phyloP scores from a whole-genome alignment of 2,113 vertebrate genomes.

The Dolichotis patagonum region DNA sequence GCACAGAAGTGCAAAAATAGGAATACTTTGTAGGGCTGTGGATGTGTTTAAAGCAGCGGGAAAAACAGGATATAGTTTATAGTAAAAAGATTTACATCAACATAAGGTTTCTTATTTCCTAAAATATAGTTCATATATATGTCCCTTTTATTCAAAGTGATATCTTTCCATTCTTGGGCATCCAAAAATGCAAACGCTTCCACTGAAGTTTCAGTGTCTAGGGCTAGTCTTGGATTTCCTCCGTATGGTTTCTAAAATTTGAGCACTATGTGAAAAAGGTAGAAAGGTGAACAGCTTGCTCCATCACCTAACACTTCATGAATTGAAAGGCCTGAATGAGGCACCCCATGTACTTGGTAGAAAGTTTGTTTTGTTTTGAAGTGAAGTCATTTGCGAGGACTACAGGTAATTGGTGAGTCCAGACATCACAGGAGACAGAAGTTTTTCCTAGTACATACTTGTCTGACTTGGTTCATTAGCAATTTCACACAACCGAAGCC shows the following conservation, averaged over 20 bases:
- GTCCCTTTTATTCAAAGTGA: constrained; percentile 11
- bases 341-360: background rate
- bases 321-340: background rate
- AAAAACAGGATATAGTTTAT: background rate
- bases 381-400: background rate
- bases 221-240: background rate
- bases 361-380: background rate
- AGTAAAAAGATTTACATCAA: background rate
- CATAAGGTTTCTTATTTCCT: background rate
- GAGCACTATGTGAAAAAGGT: rapidly evolving
- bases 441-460: background rate
- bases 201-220: background rate
- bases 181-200: background rate
- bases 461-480: background rate
- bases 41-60: background rate
- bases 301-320: background rate
- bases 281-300: background rate
- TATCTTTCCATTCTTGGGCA: background rate
- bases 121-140: background rate
- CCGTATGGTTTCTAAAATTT: background rate
- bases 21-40: background rate
- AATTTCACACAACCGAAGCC: background rate
- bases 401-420: background rate
- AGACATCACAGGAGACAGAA: background rate
- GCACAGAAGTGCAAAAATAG: background rate